These are phyloP conservation scores for Aphidoletes aphidimyza DNA, from an alignment of 2,888 invertebrate genomes.

Conservation along the genomic window DNA sequence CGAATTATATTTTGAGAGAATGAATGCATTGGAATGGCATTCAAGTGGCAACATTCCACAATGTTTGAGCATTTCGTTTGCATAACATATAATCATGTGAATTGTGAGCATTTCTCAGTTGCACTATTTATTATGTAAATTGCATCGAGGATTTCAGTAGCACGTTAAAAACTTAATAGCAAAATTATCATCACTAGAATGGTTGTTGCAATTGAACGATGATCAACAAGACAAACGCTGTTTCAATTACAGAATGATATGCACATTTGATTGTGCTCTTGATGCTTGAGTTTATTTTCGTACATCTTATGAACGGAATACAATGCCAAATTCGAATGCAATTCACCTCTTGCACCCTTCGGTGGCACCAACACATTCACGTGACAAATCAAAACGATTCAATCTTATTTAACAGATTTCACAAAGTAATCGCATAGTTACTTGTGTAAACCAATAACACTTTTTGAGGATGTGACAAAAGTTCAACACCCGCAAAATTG, in stretches of 20 bases:
- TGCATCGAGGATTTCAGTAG: background rate
- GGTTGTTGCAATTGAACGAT: background rate
- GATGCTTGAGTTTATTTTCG: too few relatives aligned
- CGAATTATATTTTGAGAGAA: background rate
- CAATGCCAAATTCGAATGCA: too few relatives aligned
- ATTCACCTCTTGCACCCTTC: too few relatives aligned
- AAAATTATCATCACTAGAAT: background rate
- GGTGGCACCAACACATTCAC: too few relatives aligned
- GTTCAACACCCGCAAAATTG: background rate
- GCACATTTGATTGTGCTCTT: background rate
- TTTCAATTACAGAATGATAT: background rate
- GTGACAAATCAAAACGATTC: too few relatives aligned
- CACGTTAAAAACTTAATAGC: background rate
- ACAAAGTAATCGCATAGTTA: too few relatives aligned
- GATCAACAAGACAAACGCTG: slow-evolving; percentile 4
- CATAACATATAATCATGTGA: background rate
- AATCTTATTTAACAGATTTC: too few relatives aligned
- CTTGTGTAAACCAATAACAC: background rate
- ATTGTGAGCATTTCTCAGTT: background rate
- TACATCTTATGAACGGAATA: too few relatives aligned
- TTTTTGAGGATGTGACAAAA: background rate
- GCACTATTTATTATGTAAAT: background rate
- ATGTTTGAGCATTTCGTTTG: too few relatives aligned
- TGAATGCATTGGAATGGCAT: too few relatives aligned
- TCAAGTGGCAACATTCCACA: too few relatives aligned